Conservation (phyloP, 2,113 vertebrate genomes). For the Prunella fulvescens region DNA sequence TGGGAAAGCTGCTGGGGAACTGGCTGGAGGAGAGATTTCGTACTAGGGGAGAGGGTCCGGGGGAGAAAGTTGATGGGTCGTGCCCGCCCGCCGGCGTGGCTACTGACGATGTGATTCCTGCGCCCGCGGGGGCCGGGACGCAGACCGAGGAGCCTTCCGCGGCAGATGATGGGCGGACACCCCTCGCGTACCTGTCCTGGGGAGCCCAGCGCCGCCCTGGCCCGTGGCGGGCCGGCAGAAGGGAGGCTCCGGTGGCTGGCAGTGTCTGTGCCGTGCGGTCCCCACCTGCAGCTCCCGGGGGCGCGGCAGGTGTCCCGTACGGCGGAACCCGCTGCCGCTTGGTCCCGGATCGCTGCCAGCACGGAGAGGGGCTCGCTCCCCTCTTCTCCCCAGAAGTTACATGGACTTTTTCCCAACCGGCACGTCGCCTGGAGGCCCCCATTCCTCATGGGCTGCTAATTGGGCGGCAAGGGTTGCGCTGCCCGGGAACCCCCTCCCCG, state of each 20-base stretch:
- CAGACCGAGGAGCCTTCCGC: background rate
- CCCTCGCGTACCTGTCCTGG: background rate
- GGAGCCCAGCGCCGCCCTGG: background rate
- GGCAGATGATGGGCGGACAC: background rate
- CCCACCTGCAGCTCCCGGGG: background rate
- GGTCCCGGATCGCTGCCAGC: too few relatives aligned
- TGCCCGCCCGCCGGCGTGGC: too few relatives aligned
- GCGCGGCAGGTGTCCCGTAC: background rate
- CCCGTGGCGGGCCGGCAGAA: background rate
- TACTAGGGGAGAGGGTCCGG: background rate
- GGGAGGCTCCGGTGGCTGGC: background rate
- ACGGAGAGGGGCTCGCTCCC: background rate
- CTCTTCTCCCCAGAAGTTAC: background rate
- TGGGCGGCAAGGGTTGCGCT: background rate
- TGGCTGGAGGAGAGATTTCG: background rate
- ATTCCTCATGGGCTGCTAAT: rapidly evolving
- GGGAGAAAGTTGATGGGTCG: background rate
- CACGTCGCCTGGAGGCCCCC: rapidly evolving
- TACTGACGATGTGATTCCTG: rapidly evolving
- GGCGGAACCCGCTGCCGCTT: background rate
- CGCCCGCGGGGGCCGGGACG: background rate
- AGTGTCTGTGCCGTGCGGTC: background rate
- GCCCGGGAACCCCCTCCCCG: rapidly evolving
- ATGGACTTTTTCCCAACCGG: background rate
- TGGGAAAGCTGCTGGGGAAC: background rate